Evolutionary conservation across 2,888 invertebrate genomes (phyloP), one percentile per base, ranked within the genome.

Genomic region (Stramonita haemastoma): DNA sequence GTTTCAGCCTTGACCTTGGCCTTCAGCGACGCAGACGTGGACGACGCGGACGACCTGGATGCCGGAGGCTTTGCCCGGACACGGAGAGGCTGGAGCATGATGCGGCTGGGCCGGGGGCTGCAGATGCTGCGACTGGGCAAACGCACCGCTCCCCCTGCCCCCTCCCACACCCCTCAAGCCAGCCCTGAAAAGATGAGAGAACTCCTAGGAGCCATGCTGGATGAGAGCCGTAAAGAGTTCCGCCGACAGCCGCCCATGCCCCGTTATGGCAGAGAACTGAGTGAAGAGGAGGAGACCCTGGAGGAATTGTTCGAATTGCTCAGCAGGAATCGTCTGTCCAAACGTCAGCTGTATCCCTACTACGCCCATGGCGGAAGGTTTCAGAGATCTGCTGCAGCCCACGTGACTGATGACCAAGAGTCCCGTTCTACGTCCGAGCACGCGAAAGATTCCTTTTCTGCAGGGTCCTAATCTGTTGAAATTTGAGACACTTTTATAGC

Each of bases 111-210:
- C 29, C 85, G 91, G 17, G 91, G 91, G 1, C 89, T 92, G 22
- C 90, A 91, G 87, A 92, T 92, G 91, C 90, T 92, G 36, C 86
- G 92, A 19, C 83, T 92, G 60, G 92, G 92, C 26, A 92, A 92
- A 87, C 83, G 92, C 56, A 73, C 87, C 66, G 66, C 73, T 29
- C 87, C 89, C 32, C 34, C 87, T 32, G 46, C 56, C 4, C 86
- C 36, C 17, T 81, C 79, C 57, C 57, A 70, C 32, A 13, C 22
- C 32, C 60, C 70, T 29, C 34, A 22, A 15, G 5, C 70, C 86
- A 89, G 70, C 29, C 89, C 89, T 5, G 89, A 89, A 34, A 81
- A 89, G 36, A 29, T 87, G n/a, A 32, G 86, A 34, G 79, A 70
- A 34, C 34, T 89, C 17, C 57, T 89, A 26, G 32, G 81, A 0